Evolutionary conservation across 2,113 vertebrate species (phyloP), one percentile per base, ranked within the genome.

Genomic region (Caranx melampygus): DNA sequence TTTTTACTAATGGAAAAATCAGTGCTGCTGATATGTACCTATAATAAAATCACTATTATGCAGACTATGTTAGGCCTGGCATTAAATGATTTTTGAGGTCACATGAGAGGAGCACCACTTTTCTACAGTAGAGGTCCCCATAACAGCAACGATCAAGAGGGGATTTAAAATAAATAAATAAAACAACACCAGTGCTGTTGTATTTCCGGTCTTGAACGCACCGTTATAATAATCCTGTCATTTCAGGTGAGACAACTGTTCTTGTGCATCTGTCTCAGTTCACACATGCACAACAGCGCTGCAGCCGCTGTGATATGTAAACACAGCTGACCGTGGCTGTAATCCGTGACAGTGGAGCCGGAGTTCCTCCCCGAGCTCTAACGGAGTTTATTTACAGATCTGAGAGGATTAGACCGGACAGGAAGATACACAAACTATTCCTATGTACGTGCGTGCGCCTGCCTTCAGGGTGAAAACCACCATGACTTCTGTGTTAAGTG

Each of bases 381-480:
- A 66, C 5, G 16, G 51, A 74, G 49, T 79, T 78, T 84, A 88
- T 77, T 87, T 79, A 85, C 74, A 87, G 79, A 78, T 71, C 82
- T 67, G 67, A 79, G 75, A 68, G 84, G 84, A 84, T 87, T 87
- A 86, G 59, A 62, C 21, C 2, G 4, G 9, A 54, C 13, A 76
- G 37, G n/a, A 49, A 68, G 49, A 37, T 57, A 15, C 51, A n/a
- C 5, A 51, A 18, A 13, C 47, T 13, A 14, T 37, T 34, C 16
- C 7, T 31, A n/a, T 42, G 60, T 55, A 26, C 59, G 12, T n/a
- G 33, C n/a, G 12, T 18, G 59, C 12, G 20, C n/a, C 11, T 44
- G 8, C 15, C 15, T 26, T 15, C 54, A 31, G n/a, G 14, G 11
- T 12, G 54, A 57, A 31, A 42, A 62, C 10, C 51, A 51, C 63